Conservation (phyloP, 2,113 vertebrate species). For the Monarcha castaneiventris region DNA sequence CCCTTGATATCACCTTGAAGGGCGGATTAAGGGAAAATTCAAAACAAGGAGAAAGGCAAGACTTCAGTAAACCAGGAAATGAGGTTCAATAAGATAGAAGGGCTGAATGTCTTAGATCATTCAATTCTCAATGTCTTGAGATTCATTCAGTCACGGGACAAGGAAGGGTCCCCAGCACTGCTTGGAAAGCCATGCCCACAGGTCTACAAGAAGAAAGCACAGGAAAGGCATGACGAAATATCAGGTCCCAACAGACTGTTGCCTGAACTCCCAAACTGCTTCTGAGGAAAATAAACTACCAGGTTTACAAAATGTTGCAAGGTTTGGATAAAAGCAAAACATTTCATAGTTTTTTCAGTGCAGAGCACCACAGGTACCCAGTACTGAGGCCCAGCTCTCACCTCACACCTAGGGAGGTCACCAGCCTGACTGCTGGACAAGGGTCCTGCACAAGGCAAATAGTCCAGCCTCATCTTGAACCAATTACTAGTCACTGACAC, state of each 20-base stretch:
- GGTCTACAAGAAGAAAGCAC: neutral
- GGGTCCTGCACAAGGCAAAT: neutral
- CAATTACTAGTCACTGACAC: neutral
- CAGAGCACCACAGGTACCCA: neutral
- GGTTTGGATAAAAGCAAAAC: neutral
- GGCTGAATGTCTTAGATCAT: neutral
- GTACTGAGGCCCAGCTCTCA: neutral
- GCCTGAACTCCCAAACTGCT: neutral
- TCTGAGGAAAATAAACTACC: neutral
- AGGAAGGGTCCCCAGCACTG: neutral
- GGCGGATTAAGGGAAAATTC: neutral
- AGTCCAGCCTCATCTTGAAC: neutral
- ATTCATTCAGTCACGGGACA: neutral
- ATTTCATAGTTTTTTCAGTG: neutral
- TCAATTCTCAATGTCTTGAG: too few relatives aligned
- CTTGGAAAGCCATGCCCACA: neutral
- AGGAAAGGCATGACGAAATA: neutral
- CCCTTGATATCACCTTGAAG: neutral
- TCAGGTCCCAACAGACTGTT: neutral
- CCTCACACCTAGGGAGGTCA: neutral
- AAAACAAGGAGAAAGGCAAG: neutral
- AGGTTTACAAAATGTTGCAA: neutral
- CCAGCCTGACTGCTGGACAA: neutral
- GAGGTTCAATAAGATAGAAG: neutral
- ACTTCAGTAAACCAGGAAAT: neutral